Evolutionary conservation across 1,140 invertebrate species (phyloP).

Genomic region (Pachypeltis micranthus): DNA sequence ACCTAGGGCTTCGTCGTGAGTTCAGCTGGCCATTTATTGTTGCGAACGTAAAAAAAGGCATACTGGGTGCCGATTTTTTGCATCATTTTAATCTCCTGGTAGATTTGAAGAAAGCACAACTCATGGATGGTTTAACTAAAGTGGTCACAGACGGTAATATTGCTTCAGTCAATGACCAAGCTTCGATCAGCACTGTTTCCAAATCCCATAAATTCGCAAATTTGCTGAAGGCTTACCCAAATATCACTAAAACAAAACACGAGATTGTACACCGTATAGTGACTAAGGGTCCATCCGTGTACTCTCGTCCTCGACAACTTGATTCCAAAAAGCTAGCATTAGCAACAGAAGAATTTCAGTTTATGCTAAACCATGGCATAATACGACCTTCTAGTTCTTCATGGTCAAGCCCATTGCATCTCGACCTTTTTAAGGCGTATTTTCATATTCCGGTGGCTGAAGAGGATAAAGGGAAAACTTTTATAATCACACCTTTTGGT

Average conservation of each 20-base stretch:
- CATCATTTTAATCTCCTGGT: slow-evolving; percentile 11
- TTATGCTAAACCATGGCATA: slow-evolving; percentile 28
- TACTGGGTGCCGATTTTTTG: slow-evolving; percentile 16
- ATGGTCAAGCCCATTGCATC: slow-evolving; percentile 36
- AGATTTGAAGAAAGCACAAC: neutral
- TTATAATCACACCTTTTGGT: slow-evolving; percentile 18
- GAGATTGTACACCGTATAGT: neutral
- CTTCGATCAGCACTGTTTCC: neutral
- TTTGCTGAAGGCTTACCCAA: neutral
- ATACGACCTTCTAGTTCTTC: slow-evolving; percentile 27
- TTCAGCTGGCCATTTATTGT: too few relatives aligned
- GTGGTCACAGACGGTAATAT: neutral
- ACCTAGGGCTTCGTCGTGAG: neutral
- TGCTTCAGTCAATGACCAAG: neutral
- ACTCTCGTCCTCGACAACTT: slow-evolving; percentile 30
- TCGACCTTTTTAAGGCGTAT: slow-evolving; percentile 40
- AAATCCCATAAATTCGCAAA: neutral
- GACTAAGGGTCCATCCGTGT: slow-evolving; percentile 31
- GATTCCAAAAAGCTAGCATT: slow-evolving; percentile 25
- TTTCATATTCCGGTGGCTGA: slow-evolving; percentile 34
- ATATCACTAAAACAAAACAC: neutral
- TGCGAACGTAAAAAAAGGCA: too few relatives aligned
- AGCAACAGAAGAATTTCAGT: slow-evolving; percentile 28
- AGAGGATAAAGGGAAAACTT: slow-evolving; percentile 26
- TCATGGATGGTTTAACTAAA: too few relatives aligned